phyloP scores from a whole-genome alignment of 1,140 invertebrate species.

The Druon quercuslanigerum region DNA sequence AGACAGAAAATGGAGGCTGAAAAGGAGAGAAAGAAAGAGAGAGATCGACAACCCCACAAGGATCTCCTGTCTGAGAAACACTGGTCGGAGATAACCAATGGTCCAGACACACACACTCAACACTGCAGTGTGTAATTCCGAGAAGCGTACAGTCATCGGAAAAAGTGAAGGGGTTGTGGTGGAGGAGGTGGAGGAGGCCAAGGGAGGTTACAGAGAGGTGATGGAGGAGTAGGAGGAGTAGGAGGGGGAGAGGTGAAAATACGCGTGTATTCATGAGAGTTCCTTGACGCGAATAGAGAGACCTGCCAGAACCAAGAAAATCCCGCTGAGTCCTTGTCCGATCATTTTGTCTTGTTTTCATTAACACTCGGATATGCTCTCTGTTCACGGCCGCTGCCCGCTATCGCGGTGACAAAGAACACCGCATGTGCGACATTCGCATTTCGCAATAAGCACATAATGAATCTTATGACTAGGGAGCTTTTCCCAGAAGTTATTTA shows the following conservation, averaged over 20 bases:
- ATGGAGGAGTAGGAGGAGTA: conserved; percentile 35
- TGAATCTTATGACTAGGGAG: conserved; percentile 7
- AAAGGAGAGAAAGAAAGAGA: conserved; percentile 16
- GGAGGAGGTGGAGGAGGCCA: conserved; percentile 34
- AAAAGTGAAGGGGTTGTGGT: conserved; percentile 60
- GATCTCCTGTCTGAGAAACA: conserved; percentile 54
- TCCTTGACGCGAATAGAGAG: conserved; percentile 58
- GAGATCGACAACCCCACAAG: conserved; percentile 11
- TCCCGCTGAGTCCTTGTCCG: conserved; percentile 26
- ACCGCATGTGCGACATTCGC: conserved; percentile 12
- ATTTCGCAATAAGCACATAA: conserved; percentile 11
- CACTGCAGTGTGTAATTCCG: conserved; percentile 63
- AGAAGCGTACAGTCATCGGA: conserved; percentile 71
- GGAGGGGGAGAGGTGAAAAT: conserved; percentile 49
- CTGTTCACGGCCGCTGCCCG: background rate
- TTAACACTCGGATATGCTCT: conserved; percentile 12
- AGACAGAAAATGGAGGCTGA: conserved; percentile 9
- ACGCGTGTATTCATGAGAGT: conserved; percentile 60
- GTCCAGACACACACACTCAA: conserved; percentile 50
- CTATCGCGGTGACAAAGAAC: conserved; percentile 27
- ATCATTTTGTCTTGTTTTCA: conserved; percentile 30
- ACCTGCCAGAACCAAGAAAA: conserved; percentile 47
- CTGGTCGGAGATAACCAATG: conserved; percentile 60
- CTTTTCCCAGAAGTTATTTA: background rate
- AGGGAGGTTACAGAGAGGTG: conserved; percentile 28